phyloP scores from a whole-genome alignment of 2,888 invertebrate genomes.

The Girardia tigrina region DNA sequence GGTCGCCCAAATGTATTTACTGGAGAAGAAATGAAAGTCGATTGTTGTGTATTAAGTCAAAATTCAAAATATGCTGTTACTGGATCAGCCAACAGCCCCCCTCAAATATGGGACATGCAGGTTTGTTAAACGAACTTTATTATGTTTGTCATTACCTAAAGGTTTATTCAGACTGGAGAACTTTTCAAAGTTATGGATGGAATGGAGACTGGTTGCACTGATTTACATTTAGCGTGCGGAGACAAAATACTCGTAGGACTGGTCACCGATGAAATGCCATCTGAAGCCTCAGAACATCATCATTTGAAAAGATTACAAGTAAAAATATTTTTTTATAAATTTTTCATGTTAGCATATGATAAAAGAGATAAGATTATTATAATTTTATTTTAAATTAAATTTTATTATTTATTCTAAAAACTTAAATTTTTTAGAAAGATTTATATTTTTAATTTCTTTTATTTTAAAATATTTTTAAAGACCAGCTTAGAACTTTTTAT shows the following conservation, averaged over 20 bases:
- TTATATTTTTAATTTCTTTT: neutral
- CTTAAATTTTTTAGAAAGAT: too few species aligned
- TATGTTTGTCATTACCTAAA: neutral
- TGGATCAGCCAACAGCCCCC: conserved; percentile 48
- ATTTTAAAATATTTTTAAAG: neutral
- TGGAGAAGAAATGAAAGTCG: conserved; percentile 40
- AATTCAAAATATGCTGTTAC: conserved; percentile 48
- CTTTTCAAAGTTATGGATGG: conserved; percentile 48
- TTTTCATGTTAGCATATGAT: too few species aligned
- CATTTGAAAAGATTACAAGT: conserved; percentile 29
- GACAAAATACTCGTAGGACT: conserved; percentile 49
- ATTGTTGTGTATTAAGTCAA: conserved; percentile 46
- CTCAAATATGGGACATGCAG: conserved; percentile 51
- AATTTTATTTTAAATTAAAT: too few species aligned
- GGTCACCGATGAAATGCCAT: conserved; percentile 43
- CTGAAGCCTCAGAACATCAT: neutral
- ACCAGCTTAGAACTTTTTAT: too few species aligned
- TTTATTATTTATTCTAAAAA: too few species aligned
- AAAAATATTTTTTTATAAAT: too few species aligned
- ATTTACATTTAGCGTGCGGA: conserved; percentile 47
- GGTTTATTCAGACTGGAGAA: conserved; percentile 45
- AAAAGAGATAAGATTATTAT: too few species aligned
- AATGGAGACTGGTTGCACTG: conserved; percentile 46
- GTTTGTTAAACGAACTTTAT: conserved; percentile 39
- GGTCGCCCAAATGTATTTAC: conserved; percentile 33